A percentile compares a stretch with the other conserved stretches of the same genome.
Evolutionary conservation across 2,113 vertebrate genomes (phyloP).

Genomic region (Oostethus manadensis): DNA sequence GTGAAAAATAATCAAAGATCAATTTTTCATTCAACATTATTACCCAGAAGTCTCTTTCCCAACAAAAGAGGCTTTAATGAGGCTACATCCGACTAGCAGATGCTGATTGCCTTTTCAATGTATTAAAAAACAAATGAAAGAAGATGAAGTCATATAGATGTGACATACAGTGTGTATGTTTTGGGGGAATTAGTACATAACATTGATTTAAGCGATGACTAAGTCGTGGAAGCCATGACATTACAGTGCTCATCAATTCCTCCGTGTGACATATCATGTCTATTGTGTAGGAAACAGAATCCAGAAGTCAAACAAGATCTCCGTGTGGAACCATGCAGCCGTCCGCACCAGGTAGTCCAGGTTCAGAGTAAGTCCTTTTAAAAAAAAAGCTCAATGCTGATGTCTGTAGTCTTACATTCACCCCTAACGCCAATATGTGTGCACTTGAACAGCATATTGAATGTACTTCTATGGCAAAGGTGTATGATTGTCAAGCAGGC

Average conservation of each 20-base stretch:
- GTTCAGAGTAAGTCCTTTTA: constrained; percentile 39
- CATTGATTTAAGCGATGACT: neutral
- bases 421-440: neutral
- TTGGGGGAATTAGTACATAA: constrained; percentile 20
- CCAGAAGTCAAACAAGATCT: constrained; percentile 11
- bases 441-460: neutral
- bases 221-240: neutral
- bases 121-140: constrained; percentile 39
- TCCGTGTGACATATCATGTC: neutral
- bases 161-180: constrained; percentile 6
- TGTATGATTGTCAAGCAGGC: neutral
- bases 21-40: neutral
- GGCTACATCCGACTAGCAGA: constrained; percentile 56
- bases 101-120: constrained; percentile 26
- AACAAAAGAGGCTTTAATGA: constrained; percentile 20
- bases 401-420: neutral
- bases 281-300: constrained; percentile 14
- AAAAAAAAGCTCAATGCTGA: neutral
- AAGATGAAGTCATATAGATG: constrained; percentile 45
- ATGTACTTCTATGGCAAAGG: too few relatives aligned
- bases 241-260: constrained; percentile 2
- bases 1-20: constrained; percentile 3
- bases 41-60: neutral
- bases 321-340: constrained; percentile 21
- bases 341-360: constrained; percentile 21